phyloP scores from a whole-genome alignment of 2,888 invertebrate genomes.

The Teleiodes luculella region DNA sequence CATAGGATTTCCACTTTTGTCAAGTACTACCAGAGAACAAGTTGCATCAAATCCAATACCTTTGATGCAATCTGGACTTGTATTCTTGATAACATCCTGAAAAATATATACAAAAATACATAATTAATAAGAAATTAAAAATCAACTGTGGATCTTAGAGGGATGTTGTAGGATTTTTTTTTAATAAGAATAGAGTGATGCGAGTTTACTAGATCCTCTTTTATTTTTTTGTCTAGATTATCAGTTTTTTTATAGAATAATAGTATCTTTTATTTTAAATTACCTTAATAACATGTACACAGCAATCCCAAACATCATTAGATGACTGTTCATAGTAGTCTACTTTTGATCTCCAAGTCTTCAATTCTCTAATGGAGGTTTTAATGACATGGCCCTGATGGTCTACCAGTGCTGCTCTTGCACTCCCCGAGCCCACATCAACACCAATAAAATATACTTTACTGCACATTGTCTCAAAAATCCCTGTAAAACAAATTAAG shows the following conservation, averaged over 20 bases:
- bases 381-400: constrained; percentile 82
- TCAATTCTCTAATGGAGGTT: constrained; percentile 81
- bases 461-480: constrained; percentile 28
- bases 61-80: constrained; percentile 80
- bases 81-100: constrained; percentile 79
- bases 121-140: too few relatives aligned
- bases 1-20: constrained; percentile 82
- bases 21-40: constrained; percentile 92
- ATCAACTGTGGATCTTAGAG: too few relatives aligned
- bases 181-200: too few relatives aligned
- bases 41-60: constrained; percentile 98
- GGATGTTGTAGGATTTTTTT: too few relatives aligned
- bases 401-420: constrained; percentile 88
- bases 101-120: constrained; percentile 24
- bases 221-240: too few relatives aligned
- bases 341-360: constrained; percentile 87
- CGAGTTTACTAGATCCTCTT: too few relatives aligned
- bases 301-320: constrained; percentile 90
- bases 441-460: constrained; percentile 86
- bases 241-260: too few relatives aligned
- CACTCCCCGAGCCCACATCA: constrained; percentile 96
- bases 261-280: not conserved
- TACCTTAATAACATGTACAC: constrained; percentile 87
- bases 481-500: not conserved
- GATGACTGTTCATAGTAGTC: constrained; percentile 95